These are phyloP conservation scores for Bembecia ichneumoniformis DNA, from an alignment of 2,888 invertebrate species.

Conservation along the genomic window DNA sequence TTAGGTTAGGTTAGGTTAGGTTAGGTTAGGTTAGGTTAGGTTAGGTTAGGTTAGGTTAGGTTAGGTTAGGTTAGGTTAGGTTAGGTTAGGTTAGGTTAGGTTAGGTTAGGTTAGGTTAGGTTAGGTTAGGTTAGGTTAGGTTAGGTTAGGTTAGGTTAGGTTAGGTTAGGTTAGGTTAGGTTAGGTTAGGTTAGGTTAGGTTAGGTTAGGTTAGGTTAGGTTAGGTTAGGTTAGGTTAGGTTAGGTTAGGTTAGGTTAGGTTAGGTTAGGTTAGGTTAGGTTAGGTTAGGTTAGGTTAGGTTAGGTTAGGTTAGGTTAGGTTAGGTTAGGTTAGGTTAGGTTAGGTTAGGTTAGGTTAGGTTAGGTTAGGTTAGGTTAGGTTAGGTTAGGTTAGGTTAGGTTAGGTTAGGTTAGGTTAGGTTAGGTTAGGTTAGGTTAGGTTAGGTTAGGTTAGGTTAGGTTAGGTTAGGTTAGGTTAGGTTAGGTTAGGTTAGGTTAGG, in stretches of 20 bases:
- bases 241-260: constrained; percentile 10
- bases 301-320: constrained; percentile 9
- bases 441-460: constrained; percentile 1
- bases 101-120: background rate
- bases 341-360: constrained; percentile 12
- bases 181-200: constrained; percentile 7
- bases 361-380: constrained; percentile 12
- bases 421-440: background rate
- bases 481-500: constrained; percentile 13
- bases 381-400: constrained; percentile 12
- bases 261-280: constrained; percentile 10
- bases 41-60: background rate
- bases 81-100: background rate
- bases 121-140: background rate
- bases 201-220: constrained; percentile 11
- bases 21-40: background rate
- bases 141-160: background rate
- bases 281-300: constrained; percentile 12
- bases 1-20: background rate
- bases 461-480: constrained; percentile 7
- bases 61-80: background rate
- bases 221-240: constrained; percentile 11
- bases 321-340: constrained; percentile 12
- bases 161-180: background rate
- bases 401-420: constrained; percentile 13